Percentiles rank a stretch among this genome's conserved stretches.
Evolutionary conservation across 1,140 invertebrate species (phyloP).

Genomic region (Cyrtorhinus lividipennis): DNA sequence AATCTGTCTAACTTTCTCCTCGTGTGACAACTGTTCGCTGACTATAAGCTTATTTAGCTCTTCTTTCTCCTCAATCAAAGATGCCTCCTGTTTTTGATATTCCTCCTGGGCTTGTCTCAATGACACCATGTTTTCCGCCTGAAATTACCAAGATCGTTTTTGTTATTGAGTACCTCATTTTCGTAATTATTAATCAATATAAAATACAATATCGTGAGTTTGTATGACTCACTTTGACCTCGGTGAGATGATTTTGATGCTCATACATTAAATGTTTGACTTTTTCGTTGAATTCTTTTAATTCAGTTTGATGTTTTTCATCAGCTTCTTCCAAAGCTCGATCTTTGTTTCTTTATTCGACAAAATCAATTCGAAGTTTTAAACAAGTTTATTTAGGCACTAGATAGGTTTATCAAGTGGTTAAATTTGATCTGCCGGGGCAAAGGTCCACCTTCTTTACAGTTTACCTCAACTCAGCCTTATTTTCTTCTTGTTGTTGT

Average conservation of each 20-base stretch:
- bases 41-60: conserved; percentile 53
- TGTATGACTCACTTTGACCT: conserved; percentile 42
- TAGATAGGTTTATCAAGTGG: conserved; percentile 19
- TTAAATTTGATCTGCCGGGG: no score
- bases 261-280: conserved; percentile 85
- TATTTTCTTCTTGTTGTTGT: conserved; percentile 66
- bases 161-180: no score
- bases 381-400: conserved; percentile 18
- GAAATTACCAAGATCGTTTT: no score
- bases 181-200: background rate
- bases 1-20: conserved; percentile 46
- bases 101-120: conserved; percentile 60
- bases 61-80: conserved; percentile 63
- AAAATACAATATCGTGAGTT: no score
- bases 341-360: conserved; percentile 53
- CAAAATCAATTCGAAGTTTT: background rate
- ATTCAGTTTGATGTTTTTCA: conserved; percentile 71
- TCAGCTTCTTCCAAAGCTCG: conserved; percentile 72
- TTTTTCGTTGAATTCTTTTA: conserved; percentile 82
- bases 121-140: conserved; percentile 56
- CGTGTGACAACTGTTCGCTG: conserved; percentile 51
- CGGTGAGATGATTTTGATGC: conserved; percentile 67
- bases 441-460: background rate
- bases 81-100: conserved; percentile 54
- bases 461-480: conserved; percentile 44